Base-by-base conservation (phyloP, 2,797 vertebrate species). In the Schizopygopsis malacanthus region DNA sequence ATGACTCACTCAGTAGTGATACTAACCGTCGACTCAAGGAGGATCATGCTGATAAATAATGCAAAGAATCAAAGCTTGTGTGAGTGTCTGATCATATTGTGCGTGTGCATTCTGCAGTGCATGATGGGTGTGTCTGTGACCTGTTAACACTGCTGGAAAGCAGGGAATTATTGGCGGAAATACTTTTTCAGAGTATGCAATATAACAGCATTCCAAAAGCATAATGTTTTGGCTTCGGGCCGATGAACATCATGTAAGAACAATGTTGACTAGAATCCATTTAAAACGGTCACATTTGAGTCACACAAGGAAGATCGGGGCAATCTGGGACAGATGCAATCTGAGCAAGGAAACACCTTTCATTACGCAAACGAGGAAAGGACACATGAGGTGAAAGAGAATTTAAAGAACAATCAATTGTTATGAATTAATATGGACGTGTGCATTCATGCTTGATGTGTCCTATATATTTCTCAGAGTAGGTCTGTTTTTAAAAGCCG, bases 31-130 rank as follows among this genome's bases (percentile, higher is more conserved):
- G 22, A 50, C 71, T 43, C 15, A n/a, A 75, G 50, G 52, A 79
- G 12, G 77, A 56, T 61, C 43, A 82, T 81, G 10, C 39, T 88
- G 13, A 81, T 90, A 88, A 90, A 90, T 90, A 89, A 90, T 87
- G 59, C 54, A 85, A 41, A 4, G 63, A 67, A 82, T 88, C 81
- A 28, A 87, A 79, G 86, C 61, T 37, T 65, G 80, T 69, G 52
- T 18, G 39, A 73, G 63, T 47, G 39, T 54, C 67, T 25, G 69
- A n/a, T 52, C 25, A 43, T 37, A 43, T 45, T 78, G 76, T 12
- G 72, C 33, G 20, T 5, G 50, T 9, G 43, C 25, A 13, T 33
- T 80, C 8, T 63, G 77, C 33, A 50, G 63, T 65, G 77, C 20
- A 33, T 59, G 22, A 69, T n/a, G 65, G 65, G 76, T 47, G 83